phyloP scores from a whole-genome alignment of 2,888 invertebrate genomes.

The Pilophorus perplexus region DNA sequence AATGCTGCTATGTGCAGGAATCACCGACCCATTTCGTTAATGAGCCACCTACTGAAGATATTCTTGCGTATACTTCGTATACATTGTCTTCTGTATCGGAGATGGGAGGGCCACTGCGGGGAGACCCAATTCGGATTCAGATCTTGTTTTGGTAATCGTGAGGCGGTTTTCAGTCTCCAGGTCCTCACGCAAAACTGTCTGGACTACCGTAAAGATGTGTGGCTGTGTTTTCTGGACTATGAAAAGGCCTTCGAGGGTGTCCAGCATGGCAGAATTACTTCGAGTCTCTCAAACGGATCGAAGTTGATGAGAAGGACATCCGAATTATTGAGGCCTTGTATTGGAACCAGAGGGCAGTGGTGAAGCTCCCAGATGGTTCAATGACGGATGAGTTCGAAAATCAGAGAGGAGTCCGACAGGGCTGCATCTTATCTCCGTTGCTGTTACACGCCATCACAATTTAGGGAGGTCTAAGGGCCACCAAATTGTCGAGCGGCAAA shows the following conservation, averaged over 20 bases:
- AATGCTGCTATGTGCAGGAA: too few relatives aligned
- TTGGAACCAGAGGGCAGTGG: constrained; percentile 3
- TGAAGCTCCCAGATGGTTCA: constrained; percentile 7
- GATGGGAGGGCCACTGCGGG: neutral
- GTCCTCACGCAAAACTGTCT: constrained; percentile 10
- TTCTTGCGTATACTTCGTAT: too few relatives aligned
- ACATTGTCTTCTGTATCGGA: too few relatives aligned
- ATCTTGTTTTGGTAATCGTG: neutral
- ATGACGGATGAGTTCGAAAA: neutral
- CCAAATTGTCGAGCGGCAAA: too few relatives aligned
- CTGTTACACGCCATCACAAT: neutral
- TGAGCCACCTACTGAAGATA: too few relatives aligned
- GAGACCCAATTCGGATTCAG: neutral
- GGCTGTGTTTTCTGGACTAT: constrained; percentile 11
- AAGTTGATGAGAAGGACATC: neutral
- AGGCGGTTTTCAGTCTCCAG: constrained; percentile 3
- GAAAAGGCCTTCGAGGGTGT: neutral
- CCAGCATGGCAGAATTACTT: neutral
- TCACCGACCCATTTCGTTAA: too few relatives aligned
- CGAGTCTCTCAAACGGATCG: neutral
- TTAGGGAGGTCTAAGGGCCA: too few relatives aligned
- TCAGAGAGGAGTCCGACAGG: neutral
- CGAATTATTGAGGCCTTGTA: neutral
- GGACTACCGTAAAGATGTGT: neutral
- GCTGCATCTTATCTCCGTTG: neutral